Conservation (phyloP, 2,797 vertebrate genomes). For the Fratercula arctica region DNA sequence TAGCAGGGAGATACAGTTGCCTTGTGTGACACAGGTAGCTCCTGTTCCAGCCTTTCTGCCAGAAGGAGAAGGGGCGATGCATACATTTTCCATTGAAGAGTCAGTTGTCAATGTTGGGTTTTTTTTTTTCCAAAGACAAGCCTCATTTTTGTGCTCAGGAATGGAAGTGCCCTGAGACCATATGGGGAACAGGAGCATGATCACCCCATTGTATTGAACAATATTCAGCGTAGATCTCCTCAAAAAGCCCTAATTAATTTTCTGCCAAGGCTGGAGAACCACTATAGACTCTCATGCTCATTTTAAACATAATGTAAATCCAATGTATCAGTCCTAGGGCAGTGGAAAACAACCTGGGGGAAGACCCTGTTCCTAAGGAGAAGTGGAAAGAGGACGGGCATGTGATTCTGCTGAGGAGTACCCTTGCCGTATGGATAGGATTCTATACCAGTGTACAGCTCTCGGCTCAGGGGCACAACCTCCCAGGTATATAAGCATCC, state of each 20-base stretch:
- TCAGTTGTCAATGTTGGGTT: neutral
- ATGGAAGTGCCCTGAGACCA: neutral
- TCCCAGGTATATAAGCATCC: rapidly evolving
- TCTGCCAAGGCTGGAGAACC: neutral
- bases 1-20: neutral
- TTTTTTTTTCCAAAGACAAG: neutral
- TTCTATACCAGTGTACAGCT: neutral
- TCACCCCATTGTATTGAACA: neutral
- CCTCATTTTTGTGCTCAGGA: neutral
- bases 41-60: neutral
- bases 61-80: neutral
- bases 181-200: neutral
- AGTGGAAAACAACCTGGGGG: neutral
- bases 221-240: neutral
- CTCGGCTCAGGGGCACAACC: neutral
- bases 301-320: neutral
- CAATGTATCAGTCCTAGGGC: neutral
- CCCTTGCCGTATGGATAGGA: neutral
- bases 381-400: neutral
- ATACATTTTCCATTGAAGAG: neutral
- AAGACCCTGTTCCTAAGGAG: neutral
- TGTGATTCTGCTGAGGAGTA: neutral
- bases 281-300: neutral
- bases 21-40: neutral
- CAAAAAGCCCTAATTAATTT: neutral